Base-by-base conservation (phyloP, 2,888 invertebrate genomes). In the Clepsis dumicolana region DNA sequence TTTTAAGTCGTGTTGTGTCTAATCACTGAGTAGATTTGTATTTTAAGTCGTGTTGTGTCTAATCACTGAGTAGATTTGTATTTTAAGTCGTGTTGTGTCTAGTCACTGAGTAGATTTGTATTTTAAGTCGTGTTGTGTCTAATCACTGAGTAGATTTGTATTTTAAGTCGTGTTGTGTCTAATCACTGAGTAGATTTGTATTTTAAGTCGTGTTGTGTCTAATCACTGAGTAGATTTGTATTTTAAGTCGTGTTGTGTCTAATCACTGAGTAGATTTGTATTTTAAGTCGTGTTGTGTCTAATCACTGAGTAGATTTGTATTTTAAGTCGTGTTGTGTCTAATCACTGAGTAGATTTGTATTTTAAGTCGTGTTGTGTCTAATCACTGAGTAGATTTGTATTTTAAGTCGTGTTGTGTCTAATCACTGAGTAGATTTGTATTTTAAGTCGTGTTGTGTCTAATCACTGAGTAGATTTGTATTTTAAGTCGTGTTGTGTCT, bases 1-100 rank as follows among this genome's bases (percentile, higher is more conserved):
- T 16, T 29, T 65, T n/a, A 60, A 21, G 29, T 59, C 35, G 7
- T 25, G 29, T 25, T 52, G 18, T 21, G 53, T 24, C 18, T 41
- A 54, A 54, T 53, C 32, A 5, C n/a, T n/a, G n/a, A n/a, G n/a
- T n/a, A n/a, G n/a, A n/a, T n/a, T n/a, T n/a, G n/a, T n/a, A 53
- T 16, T 29, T 65, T n/a, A 60, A 21, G 29, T 59, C 35, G 7
- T 25, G 29, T 25, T 52, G 18, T 21, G 53, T 24, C 18, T 41
- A 54, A 54, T 53, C 32, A 5, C n/a, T n/a, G n/a, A n/a, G n/a
- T n/a, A n/a, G n/a, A n/a, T n/a, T n/a, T n/a, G n/a, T n/a, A 53
- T 16, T 29, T 65, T n/a, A 60, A 21, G 29, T 59, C 35, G 7
- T 25, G 29, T 25, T 52, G 18, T 21, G 53, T 24, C 18, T 41